Conservation (phyloP, 2,113 vertebrate species). For the Chaenocephalus aceratus region DNA sequence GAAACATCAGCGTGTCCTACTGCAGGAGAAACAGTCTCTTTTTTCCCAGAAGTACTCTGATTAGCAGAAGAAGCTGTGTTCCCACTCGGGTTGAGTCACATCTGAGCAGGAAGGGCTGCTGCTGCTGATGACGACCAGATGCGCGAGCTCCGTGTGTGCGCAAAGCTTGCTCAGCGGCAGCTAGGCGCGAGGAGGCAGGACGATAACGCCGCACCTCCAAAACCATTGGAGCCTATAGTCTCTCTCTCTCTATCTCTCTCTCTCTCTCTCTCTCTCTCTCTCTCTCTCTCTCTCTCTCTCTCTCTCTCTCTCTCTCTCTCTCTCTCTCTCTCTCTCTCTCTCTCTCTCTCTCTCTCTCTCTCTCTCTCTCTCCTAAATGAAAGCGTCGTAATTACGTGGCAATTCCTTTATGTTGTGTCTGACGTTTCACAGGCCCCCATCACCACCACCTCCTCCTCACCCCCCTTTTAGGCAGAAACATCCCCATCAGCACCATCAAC, state of each 20-base stretch:
- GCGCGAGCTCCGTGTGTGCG: conserved; percentile 75
- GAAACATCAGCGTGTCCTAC: conserved; percentile 11
- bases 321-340: conserved; percentile 21
- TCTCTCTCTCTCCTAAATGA: conserved; percentile 20
- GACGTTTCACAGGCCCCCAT: conserved; percentile 86
- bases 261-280: conserved; percentile 28
- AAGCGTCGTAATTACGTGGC: conserved; percentile 89
- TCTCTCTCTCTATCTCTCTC: conserved; percentile 32
- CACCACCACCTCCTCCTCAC: background rate
- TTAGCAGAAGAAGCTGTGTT: conserved; percentile 18
- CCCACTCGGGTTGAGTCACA: conserved; percentile 77
- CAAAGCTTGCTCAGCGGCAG: conserved; percentile 62
- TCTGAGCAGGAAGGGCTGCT: conserved; percentile 77
- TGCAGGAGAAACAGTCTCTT: background rate
- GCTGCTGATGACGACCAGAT: conserved; percentile 86
- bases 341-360: conserved; percentile 27
- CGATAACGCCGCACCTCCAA: conserved; percentile 68
- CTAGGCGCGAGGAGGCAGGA: conserved; percentile 74
- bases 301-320: conserved; percentile 34
- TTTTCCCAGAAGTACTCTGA: conserved; percentile 21
- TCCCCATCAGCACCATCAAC: conserved; percentile 42
- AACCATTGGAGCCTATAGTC: conserved; percentile 61
- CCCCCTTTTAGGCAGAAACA: conserved; percentile 10
- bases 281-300: conserved; percentile 17
- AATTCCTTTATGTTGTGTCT: conserved; percentile 86